Conservation (phyloP, 2,113 vertebrate species). For the Sciurus niger region DNA sequence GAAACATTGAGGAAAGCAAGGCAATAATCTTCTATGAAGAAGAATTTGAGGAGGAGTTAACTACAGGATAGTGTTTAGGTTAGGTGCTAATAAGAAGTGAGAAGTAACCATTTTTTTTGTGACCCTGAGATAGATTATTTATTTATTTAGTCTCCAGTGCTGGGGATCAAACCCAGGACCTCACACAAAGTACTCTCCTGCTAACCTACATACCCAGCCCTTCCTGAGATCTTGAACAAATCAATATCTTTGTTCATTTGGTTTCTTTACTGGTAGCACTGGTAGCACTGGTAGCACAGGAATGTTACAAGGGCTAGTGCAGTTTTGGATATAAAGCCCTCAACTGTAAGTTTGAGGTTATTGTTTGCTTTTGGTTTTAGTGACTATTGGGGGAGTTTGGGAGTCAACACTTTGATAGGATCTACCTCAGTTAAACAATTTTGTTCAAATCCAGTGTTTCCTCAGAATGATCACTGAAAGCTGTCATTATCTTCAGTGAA, state of each 20-base stretch:
- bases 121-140: no score
- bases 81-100: not conserved
- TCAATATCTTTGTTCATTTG: not conserved
- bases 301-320: constrained; percentile 14
- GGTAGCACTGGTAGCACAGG: not conserved
- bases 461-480: not conserved
- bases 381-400: not conserved
- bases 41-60: not conserved
- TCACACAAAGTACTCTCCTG: no score
- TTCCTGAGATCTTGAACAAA: constrained; percentile 30
- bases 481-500: not conserved
- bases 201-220: not conserved
- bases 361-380: not conserved
- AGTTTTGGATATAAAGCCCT: not conserved
- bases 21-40: not conserved
- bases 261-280: not conserved
- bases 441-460: not conserved
- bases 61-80: not conserved
- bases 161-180: no score
- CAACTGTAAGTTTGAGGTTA: not conserved
- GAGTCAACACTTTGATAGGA: not conserved
- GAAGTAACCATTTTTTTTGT: not conserved
- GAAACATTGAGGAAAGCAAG: not conserved
- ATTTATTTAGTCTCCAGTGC: no score
- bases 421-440: not conserved